Evolutionary conservation across 2,888 invertebrate genomes (phyloP).

Genomic region (Eupithecia centaureata): DNA sequence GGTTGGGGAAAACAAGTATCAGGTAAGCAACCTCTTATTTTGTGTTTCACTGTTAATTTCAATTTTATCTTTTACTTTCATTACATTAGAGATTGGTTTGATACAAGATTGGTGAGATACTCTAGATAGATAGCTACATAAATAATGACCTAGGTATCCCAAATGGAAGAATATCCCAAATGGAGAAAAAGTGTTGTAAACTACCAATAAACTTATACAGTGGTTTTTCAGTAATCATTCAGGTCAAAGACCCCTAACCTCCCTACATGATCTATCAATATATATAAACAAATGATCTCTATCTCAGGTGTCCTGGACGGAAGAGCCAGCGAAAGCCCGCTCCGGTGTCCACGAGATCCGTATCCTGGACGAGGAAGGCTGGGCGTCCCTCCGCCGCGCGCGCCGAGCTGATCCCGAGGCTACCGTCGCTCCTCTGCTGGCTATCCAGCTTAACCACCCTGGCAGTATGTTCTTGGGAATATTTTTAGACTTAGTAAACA

Average conservation of each 20-base stretch:
- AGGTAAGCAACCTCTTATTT: conserved; percentile 85
- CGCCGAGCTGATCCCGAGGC: conserved; percentile 88
- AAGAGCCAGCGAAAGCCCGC: conserved; percentile 92
- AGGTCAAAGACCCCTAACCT: too few species aligned
- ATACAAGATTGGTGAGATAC: too few species aligned
- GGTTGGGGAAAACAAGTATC: conserved; percentile 90
- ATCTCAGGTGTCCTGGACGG: conserved; percentile 94
- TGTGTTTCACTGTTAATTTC: not conserved
- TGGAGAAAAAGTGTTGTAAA: too few species aligned
- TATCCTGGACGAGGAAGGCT: conserved; percentile 96
- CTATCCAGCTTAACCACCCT: conserved; percentile 85
- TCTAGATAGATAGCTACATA: not conserved
- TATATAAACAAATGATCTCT: not conserved
- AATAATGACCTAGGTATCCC: not conserved
- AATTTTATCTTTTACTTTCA: not conserved
- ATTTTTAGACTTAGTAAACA: not conserved
- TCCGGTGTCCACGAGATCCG: conserved; percentile 92
- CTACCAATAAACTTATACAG: too few species aligned
- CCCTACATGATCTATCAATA: too few species aligned
- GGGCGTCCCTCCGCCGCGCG: conserved; percentile 92
- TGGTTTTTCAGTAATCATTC: too few species aligned
- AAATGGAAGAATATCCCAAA: not conserved
- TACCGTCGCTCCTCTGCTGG: conserved; percentile 86
- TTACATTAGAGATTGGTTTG: not conserved
- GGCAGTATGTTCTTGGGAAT: conserved; percentile 65